phyloP scores from a whole-genome alignment of 2,113 vertebrate species.

The Barbus barbus region DNA sequence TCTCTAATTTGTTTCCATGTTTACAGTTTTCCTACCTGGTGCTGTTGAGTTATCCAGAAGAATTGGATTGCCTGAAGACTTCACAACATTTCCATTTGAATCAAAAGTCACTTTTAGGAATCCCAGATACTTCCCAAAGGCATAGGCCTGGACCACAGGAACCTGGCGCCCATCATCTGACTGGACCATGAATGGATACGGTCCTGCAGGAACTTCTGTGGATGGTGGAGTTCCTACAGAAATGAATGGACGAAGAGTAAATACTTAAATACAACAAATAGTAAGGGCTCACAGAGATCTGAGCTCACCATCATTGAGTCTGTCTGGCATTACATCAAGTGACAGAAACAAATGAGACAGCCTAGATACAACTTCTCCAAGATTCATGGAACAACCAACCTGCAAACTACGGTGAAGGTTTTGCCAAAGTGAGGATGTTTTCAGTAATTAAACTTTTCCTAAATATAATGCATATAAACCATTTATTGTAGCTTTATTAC shows the following conservation, averaged over 20 bases:
- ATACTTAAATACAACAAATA: neutral
- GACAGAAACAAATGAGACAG: too few relatives aligned
- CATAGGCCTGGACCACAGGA: constrained; percentile 92
- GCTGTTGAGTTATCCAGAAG: constrained; percentile 80
- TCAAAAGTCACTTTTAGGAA: constrained; percentile 86
- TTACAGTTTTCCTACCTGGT: constrained; percentile 74
- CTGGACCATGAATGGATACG: constrained; percentile 82
- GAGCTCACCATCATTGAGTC: too few relatives aligned
- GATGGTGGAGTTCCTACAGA: constrained; percentile 80
- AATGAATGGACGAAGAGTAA: neutral
- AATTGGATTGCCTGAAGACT: constrained; percentile 86
- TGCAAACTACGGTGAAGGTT: too few relatives aligned
- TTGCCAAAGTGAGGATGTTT: too few relatives aligned
- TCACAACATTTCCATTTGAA: constrained; percentile 79
- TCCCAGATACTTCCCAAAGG: constrained; percentile 94
- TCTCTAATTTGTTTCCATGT: neutral
- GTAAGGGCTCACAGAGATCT: too few relatives aligned
- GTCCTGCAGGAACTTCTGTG: constrained; percentile 77
- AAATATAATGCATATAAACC: too few relatives aligned
- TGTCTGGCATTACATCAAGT: too few relatives aligned
- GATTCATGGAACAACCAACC: too few relatives aligned
- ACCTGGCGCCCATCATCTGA: constrained; percentile 80
- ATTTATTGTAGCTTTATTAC: too few relatives aligned
- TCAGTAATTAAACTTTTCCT: too few relatives aligned
- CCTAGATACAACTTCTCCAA: too few relatives aligned